Base-by-base conservation (phyloP, 2,113 vertebrate genomes). In the Triplophysa rosa region DNA sequence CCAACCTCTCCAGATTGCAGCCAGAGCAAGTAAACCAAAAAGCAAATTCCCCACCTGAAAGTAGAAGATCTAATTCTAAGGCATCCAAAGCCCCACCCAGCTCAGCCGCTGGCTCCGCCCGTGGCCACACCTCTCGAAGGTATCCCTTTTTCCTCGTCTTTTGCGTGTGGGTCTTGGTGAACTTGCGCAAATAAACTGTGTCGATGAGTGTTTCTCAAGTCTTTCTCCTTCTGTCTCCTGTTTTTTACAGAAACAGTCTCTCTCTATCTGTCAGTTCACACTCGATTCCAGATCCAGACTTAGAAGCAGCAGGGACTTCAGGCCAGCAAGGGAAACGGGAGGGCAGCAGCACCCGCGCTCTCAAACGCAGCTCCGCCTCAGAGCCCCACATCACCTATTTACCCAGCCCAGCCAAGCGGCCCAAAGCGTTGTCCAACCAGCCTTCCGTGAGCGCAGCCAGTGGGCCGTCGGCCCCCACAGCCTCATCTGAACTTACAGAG, bases 11-110 rank as follows among this genome's bases (percentile, higher is more conserved):
- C 95, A 98, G 97, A 95, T 98, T 96, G 95, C 96, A 97, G 89
- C 96, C 96, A 95, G 98, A 97, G 94, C 96, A 98, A 95, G 94
- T 94, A 93, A 98, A 98, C 95, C 94, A 95, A 93, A 98, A 98
- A 95, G 93, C 95, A 94, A 95, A 94, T 97, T 98, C 95, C 95
- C 96, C 95, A 94, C 95, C 96, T 95, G 96, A 99, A 94, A 97
- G 91, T 95, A 98, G 94, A 97, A 96, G 96, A 96, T 94, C 95
- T 93, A 94, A 95, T 95, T 95, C 95, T 95, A 98, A 99, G 95
- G 94, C 95, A 95, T 94, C 96, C 94, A 99, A 98, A 98, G 95
- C 96, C 95, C 94, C 96, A 90, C 93, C 96, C 95, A 96, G 94
- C 93, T 95, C 95, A 92, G 92, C 95, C 93, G 89, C 95, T 94